These are phyloP conservation scores for Calidris pugnax DNA, from an alignment of 2,113 vertebrate genomes.

Conservation along the genomic window DNA sequence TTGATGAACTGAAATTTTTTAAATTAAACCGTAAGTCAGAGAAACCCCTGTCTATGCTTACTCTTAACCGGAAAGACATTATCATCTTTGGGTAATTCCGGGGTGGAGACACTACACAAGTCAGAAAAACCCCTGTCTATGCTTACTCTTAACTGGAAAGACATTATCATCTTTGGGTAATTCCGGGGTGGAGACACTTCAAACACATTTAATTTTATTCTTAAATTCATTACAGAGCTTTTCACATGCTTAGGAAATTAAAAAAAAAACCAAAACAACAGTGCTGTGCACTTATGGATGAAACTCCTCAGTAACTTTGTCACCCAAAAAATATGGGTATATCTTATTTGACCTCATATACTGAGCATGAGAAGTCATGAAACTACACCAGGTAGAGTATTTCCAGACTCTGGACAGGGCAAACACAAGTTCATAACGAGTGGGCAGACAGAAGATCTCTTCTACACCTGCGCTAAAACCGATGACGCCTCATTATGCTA, in stretches of 20 bases:
- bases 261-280: neutral
- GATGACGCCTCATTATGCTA: neutral
- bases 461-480: fast-evolving
- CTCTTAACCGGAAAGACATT: neutral
- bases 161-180: neutral
- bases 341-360: neutral
- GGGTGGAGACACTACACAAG: neutral
- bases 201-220: neutral
- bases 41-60: neutral
- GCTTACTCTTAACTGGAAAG: neutral
- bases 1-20: neutral
- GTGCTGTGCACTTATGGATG: fast-evolving
- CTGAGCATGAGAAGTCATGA: neutral
- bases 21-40: neutral
- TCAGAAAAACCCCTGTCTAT: neutral
- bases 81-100: neutral
- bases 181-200: neutral
- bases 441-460: neutral
- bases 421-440: neutral
- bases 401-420: neutral
- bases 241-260: neutral
- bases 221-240: neutral
- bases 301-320: neutral
- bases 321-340: fast-evolving
- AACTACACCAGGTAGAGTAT: neutral